These are phyloP conservation scores for Diplolepis rosae DNA, from an alignment of 2,888 invertebrate genomes.

Conservation along the genomic window DNA sequence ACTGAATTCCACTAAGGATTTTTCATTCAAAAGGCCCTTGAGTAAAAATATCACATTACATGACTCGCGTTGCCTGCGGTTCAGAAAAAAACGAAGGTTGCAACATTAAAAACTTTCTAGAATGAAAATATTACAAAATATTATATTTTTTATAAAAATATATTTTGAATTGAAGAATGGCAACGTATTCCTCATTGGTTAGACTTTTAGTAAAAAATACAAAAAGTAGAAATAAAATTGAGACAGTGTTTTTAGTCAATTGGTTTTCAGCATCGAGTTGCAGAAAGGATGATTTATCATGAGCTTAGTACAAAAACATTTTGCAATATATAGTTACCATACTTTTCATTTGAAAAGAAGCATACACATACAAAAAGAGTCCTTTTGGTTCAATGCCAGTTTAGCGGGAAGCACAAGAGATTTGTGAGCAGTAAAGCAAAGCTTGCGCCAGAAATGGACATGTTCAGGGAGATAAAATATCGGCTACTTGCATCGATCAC, in stretches of 20 bases:
- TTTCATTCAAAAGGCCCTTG: neutral
- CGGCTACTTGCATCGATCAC: neutral
- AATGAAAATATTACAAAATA: no score
- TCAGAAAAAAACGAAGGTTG: neutral
- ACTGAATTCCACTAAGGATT: no score
- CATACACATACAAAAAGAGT: constrained; percentile 2
- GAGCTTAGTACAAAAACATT: constrained; percentile 8
- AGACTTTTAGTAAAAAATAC: neutral
- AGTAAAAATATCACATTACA: neutral
- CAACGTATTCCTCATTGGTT: neutral
- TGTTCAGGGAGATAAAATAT: neutral
- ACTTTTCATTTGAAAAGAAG: constrained; percentile 6
- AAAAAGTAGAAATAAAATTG: neutral
- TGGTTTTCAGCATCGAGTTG: neutral
- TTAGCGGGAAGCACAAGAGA: neutral
- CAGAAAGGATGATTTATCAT: constrained; percentile 13
- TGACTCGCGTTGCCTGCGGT: neutral
- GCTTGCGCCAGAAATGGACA: neutral
- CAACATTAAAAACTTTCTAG: neutral
- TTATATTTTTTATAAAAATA: no score
- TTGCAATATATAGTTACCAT: neutral
- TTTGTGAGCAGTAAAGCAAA: neutral
- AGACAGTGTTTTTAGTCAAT: constrained; percentile 1
- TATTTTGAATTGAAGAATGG: neutral
- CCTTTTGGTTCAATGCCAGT: constrained; percentile 19